Conservation (phyloP, 2,797 vertebrate species). For the Acanthurus leucopareius region DNA sequence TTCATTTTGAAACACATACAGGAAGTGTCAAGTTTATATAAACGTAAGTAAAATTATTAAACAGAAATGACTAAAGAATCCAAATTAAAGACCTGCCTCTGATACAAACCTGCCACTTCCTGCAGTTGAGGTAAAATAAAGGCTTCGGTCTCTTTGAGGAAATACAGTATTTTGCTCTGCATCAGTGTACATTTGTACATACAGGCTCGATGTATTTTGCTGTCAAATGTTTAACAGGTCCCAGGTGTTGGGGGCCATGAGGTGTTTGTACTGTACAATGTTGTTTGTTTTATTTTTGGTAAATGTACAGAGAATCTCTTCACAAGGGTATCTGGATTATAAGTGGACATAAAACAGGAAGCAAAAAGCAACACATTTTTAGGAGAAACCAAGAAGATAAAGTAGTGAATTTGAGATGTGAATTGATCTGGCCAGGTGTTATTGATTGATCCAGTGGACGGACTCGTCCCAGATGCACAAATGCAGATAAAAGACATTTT, state of each 20-base stretch:
- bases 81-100: too few species aligned
- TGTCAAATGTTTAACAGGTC: slow-evolving; percentile 58
- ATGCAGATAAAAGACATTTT: slow-evolving; percentile 27
- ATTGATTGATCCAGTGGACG: not conserved
- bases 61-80: too few species aligned
- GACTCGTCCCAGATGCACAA: slow-evolving; percentile 20
- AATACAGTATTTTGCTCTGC: slow-evolving; percentile 67
- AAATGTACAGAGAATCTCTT: slow-evolving; percentile 68
- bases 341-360: slow-evolving; percentile 11
- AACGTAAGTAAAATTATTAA: too few species aligned
- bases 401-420: not conserved
- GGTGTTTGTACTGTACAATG: slow-evolving; percentile 65
- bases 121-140: too few species aligned
- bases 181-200: slow-evolving; percentile 83
- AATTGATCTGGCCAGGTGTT: slow-evolving; percentile 1
- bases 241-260: slow-evolving; percentile 37
- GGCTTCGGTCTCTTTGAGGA: too few species aligned
- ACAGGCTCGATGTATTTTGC: slow-evolving; percentile 69
- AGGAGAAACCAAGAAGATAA: not conserved
- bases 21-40: too few species aligned
- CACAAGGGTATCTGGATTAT: slow-evolving; percentile 5
- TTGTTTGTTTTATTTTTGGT: slow-evolving; percentile 67
- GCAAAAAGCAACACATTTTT: not conserved
- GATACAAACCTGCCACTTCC: too few species aligned
- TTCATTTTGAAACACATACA: too few species aligned